Percentiles rank a stretch among this genome's conserved stretches.
Conservation (phyloP, 2,888 invertebrate species). For the Lamellibrachia columna region DNA sequence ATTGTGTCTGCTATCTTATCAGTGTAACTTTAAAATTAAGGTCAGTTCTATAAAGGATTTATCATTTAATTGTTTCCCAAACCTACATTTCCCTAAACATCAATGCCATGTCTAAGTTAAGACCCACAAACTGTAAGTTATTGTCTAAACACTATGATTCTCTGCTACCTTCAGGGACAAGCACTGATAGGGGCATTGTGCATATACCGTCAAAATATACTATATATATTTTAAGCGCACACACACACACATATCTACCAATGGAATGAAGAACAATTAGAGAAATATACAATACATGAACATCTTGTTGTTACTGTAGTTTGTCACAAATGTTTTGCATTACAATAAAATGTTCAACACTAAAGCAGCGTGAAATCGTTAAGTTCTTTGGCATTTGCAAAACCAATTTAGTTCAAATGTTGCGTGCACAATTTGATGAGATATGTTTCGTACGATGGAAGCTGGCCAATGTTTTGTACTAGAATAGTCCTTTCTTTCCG, state of each 20-base stretch:
- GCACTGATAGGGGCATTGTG: neutral
- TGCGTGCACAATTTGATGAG: neutral
- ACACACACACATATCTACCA: neutral
- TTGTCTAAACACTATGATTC: neutral
- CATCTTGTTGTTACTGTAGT: neutral
- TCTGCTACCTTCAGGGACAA: neutral
- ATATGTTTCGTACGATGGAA: conserved; percentile 13
- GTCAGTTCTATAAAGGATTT: neutral
- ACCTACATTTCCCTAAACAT: neutral
- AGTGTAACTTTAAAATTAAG: neutral
- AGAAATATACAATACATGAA: neutral
- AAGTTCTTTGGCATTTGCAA: neutral
- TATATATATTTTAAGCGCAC: neutral
- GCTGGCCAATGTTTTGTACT: neutral
- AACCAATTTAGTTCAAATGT: neutral
- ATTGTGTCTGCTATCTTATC: neutral
- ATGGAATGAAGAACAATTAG: neutral
- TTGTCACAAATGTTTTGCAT: neutral
- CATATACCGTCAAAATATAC: neutral
- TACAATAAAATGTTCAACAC: neutral
- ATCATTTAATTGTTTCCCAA: neutral
- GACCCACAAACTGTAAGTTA: neutral
- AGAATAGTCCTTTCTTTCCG: conserved; percentile 25
- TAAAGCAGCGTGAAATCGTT: neutral
- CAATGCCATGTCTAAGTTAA: neutral